Base-by-base conservation (phyloP, 2,888 invertebrate species). In the Thumatha senex region DNA sequence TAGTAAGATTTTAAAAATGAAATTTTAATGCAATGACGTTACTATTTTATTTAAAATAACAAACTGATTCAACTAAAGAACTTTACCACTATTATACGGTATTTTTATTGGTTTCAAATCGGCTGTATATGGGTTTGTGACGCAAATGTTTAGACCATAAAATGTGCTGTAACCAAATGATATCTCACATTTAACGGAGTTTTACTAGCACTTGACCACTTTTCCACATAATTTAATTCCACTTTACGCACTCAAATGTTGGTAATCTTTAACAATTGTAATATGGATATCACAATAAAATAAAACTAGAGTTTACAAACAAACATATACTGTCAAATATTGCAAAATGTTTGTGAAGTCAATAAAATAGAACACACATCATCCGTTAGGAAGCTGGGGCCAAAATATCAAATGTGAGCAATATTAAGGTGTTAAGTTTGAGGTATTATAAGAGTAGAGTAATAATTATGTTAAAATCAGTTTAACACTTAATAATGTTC, bases 61-160 rank as follows among this genome's bases (percentile, higher is more conserved):
- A 24, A 24, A 24, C 18, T 24, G 2, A 5, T 24, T 24, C 18
- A 5, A 4, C 18, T 24, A 24, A 24, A 24, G 18, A 4, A 24
- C 18, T 4, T 24, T 24, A 24, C 18, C 18, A 24, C 5, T 24
- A 24, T 24, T 24, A 24, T 52, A 67, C 33, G 50, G 13, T 54
- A 51, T 59, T 67, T 50, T 51, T 41, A 51, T 62, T 49, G 33
- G 53, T 53, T 62, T n/a, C n/a, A n/a, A n/a, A n/a, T n/a, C n/a
- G n/a, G n/a, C n/a, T n/a, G 54, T 58, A 62, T 52, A 56, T 46
- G 44, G 5, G 2, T 24, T 24, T 24, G 5, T 4, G 18, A 40
- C 36, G 41, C 39, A n/a, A 40, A 40, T 58, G 58, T 48, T 48
- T 52, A 52, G 54, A 50, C 36, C 5, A 24, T 67, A 53, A 63